phyloP scores from a whole-genome alignment of 2,888 invertebrate species.

The Melipona bicolor region DNA sequence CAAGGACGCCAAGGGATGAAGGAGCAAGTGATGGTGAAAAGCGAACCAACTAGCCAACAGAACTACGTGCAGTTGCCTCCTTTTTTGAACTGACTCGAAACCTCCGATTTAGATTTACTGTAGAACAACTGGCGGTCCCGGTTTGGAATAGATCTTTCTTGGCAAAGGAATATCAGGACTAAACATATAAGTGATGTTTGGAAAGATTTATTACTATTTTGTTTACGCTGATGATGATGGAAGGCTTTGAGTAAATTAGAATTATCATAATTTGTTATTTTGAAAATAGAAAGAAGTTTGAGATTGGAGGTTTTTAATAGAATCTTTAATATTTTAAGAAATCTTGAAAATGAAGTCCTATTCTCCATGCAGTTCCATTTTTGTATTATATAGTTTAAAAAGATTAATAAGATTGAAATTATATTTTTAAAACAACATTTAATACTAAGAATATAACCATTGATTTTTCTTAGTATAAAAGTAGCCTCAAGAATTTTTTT shows the following conservation, averaged over 20 bases:
- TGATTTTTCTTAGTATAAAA: background rate
- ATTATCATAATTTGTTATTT: background rate
- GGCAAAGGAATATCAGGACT: background rate
- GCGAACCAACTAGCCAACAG: slow-evolving; percentile 87
- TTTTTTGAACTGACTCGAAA: slow-evolving; percentile 89
- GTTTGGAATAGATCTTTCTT: background rate
- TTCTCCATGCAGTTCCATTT: background rate
- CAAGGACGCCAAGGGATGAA: slow-evolving; percentile 84
- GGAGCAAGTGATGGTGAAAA: slow-evolving; percentile 85
- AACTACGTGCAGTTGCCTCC: slow-evolving; percentile 90
- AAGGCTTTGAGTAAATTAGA: background rate
- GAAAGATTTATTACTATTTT: background rate
- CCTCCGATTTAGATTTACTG: slow-evolving; percentile 75
- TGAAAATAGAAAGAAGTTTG: background rate
- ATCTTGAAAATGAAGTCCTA: background rate
- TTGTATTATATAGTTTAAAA: slow-evolving; percentile 7
- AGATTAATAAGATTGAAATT: background rate
- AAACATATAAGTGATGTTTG: background rate
- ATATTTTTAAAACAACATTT: background rate
- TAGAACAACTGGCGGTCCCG: slow-evolving; percentile 23
- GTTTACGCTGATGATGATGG: background rate
- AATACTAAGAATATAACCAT: background rate
- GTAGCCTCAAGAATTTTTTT: background rate
- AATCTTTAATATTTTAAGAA: background rate
- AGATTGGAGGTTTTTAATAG: background rate